A percentile compares a stretch with the other conserved stretches of the same genome.
Conservation (phyloP, 2,888 invertebrate genomes). For the Psylliodes chrysocephalus region DNA sequence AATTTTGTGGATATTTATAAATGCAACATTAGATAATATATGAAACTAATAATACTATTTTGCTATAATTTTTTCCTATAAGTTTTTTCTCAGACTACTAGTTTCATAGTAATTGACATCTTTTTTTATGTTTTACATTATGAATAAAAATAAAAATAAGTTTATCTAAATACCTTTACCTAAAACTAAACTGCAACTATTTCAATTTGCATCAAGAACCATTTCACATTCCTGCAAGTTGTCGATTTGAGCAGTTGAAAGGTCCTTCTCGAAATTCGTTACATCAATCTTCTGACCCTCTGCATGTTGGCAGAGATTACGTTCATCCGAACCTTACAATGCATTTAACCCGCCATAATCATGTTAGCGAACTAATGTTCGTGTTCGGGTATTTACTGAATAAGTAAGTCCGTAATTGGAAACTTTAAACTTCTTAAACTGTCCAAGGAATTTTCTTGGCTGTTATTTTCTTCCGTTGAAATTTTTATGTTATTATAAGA, state of each 20-base stretch:
- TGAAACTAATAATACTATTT: too few species aligned
- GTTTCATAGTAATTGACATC: too few species aligned
- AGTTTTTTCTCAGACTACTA: too few species aligned
- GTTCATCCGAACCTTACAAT: slow-evolving; percentile 7
- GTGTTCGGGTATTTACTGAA: slow-evolving; percentile 4
- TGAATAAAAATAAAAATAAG: too few species aligned
- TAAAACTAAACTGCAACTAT: too few species aligned
- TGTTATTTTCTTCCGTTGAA: neutral
- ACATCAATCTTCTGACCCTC: slow-evolving; percentile 14
- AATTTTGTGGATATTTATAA: too few species aligned
- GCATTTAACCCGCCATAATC: slow-evolving; percentile 11
- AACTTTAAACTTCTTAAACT: slow-evolving; percentile 8
- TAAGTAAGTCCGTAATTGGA: slow-evolving; percentile 3
- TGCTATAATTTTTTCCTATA: too few species aligned
- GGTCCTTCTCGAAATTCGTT: neutral
- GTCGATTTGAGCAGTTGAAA: neutral
- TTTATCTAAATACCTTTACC: too few species aligned
- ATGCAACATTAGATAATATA: too few species aligned
- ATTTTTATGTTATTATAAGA: neutral
- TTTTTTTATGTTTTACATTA: too few species aligned
- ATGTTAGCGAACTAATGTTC: slow-evolving; percentile 6
- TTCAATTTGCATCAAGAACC: neutral
- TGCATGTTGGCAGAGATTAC: slow-evolving; percentile 8
- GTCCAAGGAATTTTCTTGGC: neutral
- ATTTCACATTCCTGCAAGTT: neutral